A percentile compares a stretch with the other conserved stretches of the same genome.
These are phyloP conservation scores for Therioaphis trifolii DNA, from an alignment of 2,888 invertebrate species.

Conservation along the genomic window DNA sequence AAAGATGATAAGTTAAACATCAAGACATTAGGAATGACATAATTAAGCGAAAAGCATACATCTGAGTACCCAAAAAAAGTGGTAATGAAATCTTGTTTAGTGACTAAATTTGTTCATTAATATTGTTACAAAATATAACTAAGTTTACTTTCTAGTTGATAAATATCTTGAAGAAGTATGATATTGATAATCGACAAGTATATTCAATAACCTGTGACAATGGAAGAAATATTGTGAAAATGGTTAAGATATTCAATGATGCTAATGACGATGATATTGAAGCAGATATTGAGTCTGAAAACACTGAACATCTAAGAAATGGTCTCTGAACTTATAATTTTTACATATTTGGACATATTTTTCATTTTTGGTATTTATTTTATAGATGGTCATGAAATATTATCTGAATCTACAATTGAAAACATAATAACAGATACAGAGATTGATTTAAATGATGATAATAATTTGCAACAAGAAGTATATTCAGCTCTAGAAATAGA, in stretches of 20 bases:
- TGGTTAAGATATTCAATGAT: background rate
- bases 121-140: too few relatives aligned
- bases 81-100: background rate
- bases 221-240: slow-evolving; percentile 16
- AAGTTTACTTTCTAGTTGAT: background rate
- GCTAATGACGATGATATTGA: background rate
- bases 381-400: too few relatives aligned
- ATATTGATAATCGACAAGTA: slow-evolving; percentile 5
- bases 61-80: background rate
- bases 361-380: background rate
- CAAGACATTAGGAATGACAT: background rate
- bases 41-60: background rate
- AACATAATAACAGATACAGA: too few relatives aligned
- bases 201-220: slow-evolving; percentile 13
- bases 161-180: background rate
- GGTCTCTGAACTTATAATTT: background rate
- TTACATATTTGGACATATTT: background rate
- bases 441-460: too few relatives aligned
- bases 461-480: too few relatives aligned
- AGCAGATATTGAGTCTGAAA: background rate
- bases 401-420: too few relatives aligned
- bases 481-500: too few relatives aligned
- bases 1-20: background rate
- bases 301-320: background rate
- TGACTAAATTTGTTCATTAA: too few relatives aligned